These are phyloP conservation scores for Bergia sp. DNA, from an alignment of 92 coral and sea anemone species.

Conservation along the genomic window DNA sequence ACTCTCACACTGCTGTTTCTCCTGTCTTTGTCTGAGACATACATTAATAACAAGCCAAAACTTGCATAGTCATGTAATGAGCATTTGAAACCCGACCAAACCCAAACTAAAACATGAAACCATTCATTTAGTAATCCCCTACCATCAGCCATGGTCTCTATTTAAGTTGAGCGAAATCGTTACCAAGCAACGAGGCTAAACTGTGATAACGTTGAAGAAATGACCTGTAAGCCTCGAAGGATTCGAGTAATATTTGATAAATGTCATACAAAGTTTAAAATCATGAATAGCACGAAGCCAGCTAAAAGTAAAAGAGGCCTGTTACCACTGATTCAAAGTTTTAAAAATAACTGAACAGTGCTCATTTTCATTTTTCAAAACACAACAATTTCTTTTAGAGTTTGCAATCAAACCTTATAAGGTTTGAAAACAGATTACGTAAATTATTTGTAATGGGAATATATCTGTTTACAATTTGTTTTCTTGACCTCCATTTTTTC, in stretches of 20 bases:
- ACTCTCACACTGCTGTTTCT: background rate
- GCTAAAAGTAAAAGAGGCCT: too few species aligned
- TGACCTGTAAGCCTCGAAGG: background rate
- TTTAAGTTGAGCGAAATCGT: background rate
- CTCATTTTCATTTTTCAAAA: too few species aligned
- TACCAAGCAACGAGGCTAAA: conserved; percentile 22
- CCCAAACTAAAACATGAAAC: background rate
- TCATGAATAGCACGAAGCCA: background rate
- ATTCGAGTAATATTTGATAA: background rate
- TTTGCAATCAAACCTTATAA: too few species aligned
- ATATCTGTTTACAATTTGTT: too few species aligned
- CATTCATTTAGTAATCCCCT: background rate
- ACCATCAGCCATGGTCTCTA: background rate
- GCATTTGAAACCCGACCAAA: background rate
- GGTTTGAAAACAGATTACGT: background rate
- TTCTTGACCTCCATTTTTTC: background rate
- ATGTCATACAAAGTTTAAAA: background rate
- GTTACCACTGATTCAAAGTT: too few species aligned
- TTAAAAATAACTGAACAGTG: background rate
- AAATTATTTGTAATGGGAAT: background rate
- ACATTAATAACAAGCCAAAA: background rate
- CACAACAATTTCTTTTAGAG: background rate
- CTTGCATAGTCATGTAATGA: background rate
- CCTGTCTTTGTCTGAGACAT: background rate
- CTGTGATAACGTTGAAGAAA: background rate